phyloP scores from a whole-genome alignment of 2,113 vertebrate species.

The Amia ocellicauda region DNA sequence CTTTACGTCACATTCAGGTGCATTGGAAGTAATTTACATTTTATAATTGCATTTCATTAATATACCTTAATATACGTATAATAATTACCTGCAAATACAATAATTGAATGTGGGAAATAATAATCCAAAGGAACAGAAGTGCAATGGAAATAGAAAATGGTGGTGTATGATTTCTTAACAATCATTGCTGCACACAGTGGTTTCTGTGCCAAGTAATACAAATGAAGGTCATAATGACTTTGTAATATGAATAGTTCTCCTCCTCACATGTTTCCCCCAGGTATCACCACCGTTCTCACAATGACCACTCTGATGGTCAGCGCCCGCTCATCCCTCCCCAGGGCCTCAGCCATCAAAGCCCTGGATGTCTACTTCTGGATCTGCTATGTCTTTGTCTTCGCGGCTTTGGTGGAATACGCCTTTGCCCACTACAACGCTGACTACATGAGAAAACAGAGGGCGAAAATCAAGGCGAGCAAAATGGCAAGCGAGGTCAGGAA shows the following conservation, averaged over 20 bases:
- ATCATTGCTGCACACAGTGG: too few species aligned
- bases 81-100: too few species aligned
- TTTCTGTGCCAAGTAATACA: too few species aligned
- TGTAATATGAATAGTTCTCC: background rate
- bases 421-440: constrained; percentile 97
- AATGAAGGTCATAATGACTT: too few species aligned
- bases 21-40: too few species aligned
- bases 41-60: too few species aligned
- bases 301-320: constrained; percentile 98
- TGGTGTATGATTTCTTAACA: background rate
- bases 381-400: constrained; percentile 96
- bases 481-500: constrained; percentile 70
- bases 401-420: constrained; percentile 91
- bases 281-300: constrained; percentile 95
- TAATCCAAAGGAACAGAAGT: background rate
- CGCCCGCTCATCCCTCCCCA: constrained; percentile 86
- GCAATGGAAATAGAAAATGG: background rate
- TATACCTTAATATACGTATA: too few species aligned
- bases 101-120: too few species aligned
- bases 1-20: too few species aligned
- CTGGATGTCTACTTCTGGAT: constrained; percentile 98
- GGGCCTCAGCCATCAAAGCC: constrained; percentile 93
- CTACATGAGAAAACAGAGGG: constrained; percentile 90
- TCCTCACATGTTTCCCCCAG: constrained; percentile 51
- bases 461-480: constrained; percentile 79